Base-by-base conservation (phyloP, 2,797 vertebrate genomes). In the Lates japonicus region DNA sequence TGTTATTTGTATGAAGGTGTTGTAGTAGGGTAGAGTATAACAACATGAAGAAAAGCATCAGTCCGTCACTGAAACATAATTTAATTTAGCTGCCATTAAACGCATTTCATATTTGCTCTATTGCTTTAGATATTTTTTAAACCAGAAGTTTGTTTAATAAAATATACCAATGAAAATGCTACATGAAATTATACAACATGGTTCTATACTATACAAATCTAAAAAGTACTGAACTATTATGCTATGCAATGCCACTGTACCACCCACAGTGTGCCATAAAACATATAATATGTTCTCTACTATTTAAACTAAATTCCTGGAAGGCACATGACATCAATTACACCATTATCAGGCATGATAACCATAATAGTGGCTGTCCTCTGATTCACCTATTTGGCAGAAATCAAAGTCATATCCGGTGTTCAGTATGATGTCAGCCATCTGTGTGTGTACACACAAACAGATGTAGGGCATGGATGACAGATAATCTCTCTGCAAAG, bases 351-450 rank as follows among this genome's bases (percentile, higher is more conserved):
- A 86, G 70, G 81, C 91, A 87, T 87, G 88, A 90, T 90, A 88
- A 81, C 81, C 70, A 65, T 92, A 92, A 92, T 90, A 84, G 84
- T 78, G 88, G 55, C 80, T 79, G 78, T 90, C 84, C 89, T 85
- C 82, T 81, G 81, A 85, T 92, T 93, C 88, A 92, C 87, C 81
- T 86, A 77, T 93, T 91, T 94, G 94, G 94, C 92, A 88, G 82
- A 90, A 94, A 92, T 94, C 92, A 93, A 94, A 93, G 92, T 85
- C 87, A 52, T n/a, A 82, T 93, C 90, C 92, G 93, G 94, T 94
- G 91, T 92, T 85, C 67, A 20, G 73, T 65, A 78, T 91, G 91
- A 93, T 92, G 93, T 94, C 92, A 93, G 88, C 90, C 92, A 92
- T 92, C 92, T 93, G 91, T 70, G 86, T 90, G 86, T 90, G 73